These are phyloP conservation scores for Gopherus flavomarginatus DNA, from an alignment of 2,113 vertebrate genomes.

Conservation along the genomic window DNA sequence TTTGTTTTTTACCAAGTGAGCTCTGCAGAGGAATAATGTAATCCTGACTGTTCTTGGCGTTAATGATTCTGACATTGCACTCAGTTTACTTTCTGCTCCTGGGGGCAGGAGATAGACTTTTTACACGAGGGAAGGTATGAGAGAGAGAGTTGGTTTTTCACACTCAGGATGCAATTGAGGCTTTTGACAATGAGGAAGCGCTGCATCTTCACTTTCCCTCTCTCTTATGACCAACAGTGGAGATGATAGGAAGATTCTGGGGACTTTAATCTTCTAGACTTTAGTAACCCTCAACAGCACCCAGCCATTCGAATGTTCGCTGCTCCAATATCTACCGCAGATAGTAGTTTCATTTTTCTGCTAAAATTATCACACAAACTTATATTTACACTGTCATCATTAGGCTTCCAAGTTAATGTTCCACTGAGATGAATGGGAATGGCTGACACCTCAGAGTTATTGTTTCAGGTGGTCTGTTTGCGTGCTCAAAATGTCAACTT, in stretches of 20 bases:
- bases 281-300: neutral
- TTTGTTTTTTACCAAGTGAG: neutral
- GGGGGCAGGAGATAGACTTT: neutral
- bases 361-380: slow-evolving; percentile 26
- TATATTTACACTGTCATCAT: neutral
- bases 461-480: neutral
- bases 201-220: neutral
- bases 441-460: neutral
- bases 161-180: neutral
- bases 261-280: neutral
- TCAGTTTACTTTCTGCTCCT: neutral
- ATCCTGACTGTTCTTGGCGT: neutral
- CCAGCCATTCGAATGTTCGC: neutral
- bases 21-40: neutral
- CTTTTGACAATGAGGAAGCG: neutral
- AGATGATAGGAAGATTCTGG: neutral
- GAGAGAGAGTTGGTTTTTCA: neutral
- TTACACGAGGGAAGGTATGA: neutral
- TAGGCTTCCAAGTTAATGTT: neutral
- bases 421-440: neutral
- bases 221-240: neutral
- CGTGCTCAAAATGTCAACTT: neutral
- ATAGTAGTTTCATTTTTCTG: neutral
- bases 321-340: neutral
- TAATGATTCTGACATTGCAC: neutral